A percentile compares a stretch with the other conserved stretches of the same genome.
Conservation (phyloP, 2,888 invertebrate species). For the Folsomia manolachei region DNA sequence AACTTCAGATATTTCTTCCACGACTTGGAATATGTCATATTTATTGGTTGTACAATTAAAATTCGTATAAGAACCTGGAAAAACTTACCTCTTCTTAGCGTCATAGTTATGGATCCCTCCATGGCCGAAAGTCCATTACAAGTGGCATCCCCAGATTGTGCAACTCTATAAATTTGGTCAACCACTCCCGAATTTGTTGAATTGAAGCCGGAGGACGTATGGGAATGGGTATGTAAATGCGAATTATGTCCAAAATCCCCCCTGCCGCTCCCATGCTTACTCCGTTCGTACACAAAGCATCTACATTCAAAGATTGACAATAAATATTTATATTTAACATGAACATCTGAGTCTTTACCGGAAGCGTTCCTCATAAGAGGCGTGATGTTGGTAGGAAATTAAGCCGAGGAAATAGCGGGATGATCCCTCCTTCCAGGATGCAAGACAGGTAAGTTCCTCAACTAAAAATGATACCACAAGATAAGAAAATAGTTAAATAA, state of each 20-base stretch:
- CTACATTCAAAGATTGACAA: too few species aligned
- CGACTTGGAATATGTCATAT: too few species aligned
- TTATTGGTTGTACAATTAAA: too few species aligned
- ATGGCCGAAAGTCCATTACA: slow-evolving; percentile 87
- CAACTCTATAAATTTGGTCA: slow-evolving; percentile 69
- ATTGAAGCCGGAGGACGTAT: slow-evolving; percentile 50
- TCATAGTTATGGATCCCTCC: slow-evolving; percentile 81
- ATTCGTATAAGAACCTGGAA: too few species aligned
- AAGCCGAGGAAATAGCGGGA: slow-evolving; percentile 85
- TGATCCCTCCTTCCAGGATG: slow-evolving; percentile 91
- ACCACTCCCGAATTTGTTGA: slow-evolving; percentile 49
- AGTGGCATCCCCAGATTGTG: slow-evolving; percentile 88
- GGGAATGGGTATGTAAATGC: slow-evolving; percentile 35
- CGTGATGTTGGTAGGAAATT: slow-evolving; percentile 74
- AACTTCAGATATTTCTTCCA: too few species aligned
- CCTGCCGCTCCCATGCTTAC: slow-evolving; percentile 37
- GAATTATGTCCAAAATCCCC: slow-evolving; percentile 51
- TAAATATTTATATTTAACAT: too few species aligned
- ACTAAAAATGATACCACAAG: slow-evolving; percentile 58
- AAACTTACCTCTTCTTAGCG: slow-evolving; percentile 68
- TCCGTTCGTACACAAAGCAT: slow-evolving; percentile 89
- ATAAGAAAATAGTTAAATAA: not conserved
- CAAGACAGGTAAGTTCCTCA: slow-evolving; percentile 85
- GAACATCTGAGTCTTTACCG: too few species aligned
- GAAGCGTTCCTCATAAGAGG: slow-evolving; percentile 84